These are phyloP conservation scores for Pogonognathellus flavescens DNA, from an alignment of 1,140 invertebrate genomes.

Conservation along the genomic window DNA sequence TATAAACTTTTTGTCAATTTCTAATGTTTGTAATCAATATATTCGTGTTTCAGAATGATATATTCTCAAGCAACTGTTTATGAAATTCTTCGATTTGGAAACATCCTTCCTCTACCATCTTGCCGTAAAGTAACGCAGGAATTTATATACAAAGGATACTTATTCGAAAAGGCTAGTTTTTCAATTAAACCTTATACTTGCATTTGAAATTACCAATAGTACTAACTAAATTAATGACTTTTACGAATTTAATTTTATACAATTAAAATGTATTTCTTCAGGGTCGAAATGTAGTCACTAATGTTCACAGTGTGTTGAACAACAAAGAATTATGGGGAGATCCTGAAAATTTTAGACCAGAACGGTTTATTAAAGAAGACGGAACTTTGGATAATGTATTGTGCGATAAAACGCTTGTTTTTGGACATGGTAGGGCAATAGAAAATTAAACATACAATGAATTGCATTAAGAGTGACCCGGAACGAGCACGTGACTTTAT, in stretches of 20 bases:
- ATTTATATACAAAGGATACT: not conserved
- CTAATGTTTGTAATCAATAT: too few species aligned
- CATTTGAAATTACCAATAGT: too few species aligned
- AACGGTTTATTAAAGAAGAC: constrained; percentile 1
- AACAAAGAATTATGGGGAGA: not conserved
- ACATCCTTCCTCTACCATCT: not conserved
- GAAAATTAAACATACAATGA: too few species aligned
- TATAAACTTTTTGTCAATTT: too few species aligned
- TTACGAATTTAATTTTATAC: too few species aligned
- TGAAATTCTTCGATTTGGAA: not conserved
- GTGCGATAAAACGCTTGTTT: not conserved
- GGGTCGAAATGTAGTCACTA: not conserved
- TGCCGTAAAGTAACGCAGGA: not conserved
- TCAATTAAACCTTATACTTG: too few species aligned
- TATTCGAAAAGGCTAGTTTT: not conserved
- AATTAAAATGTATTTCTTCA: too few species aligned
- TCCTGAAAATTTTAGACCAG: constrained; percentile 20
- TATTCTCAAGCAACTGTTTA: not conserved
- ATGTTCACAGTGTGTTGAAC: not conserved
- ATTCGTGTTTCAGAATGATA: not conserved
- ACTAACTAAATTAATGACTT: too few species aligned
- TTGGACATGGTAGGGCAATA: not conserved
- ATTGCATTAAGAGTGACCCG: too few species aligned
- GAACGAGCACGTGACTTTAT: too few species aligned
- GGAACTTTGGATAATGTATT: not conserved